Evolutionary conservation across 2,797 vertebrate genomes (phyloP).

Genomic region (Chaetophractus vellerosus): DNA sequence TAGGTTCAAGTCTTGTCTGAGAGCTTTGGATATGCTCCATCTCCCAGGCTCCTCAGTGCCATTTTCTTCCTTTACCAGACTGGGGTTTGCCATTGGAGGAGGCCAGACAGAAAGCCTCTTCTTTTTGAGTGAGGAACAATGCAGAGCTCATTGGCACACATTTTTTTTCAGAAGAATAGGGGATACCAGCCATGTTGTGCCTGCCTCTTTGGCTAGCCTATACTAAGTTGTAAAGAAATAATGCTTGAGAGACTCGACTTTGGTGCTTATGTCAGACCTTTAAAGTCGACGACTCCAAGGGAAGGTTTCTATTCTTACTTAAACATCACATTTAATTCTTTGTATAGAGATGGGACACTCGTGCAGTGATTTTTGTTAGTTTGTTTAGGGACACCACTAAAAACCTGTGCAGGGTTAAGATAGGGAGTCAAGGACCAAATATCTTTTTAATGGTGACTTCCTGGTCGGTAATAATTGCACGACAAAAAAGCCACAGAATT

Average conservation of each 20-base stretch:
- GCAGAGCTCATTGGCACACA: constrained; percentile 81
- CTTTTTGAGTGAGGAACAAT: constrained; percentile 79
- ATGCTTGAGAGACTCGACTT: constrained; percentile 52
- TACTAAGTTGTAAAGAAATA: constrained; percentile 69
- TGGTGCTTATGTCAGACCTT: constrained; percentile 66
- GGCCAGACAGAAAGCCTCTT: constrained; percentile 80
- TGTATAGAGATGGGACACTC: background rate
- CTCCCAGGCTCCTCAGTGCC: constrained; percentile 86
- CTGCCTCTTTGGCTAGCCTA: constrained; percentile 77
- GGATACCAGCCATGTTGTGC: constrained; percentile 82
- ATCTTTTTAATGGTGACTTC: constrained; percentile 68
- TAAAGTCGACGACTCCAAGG: constrained; percentile 21
- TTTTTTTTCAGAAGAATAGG: constrained; percentile 73
- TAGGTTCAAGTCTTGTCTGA: constrained; percentile 89
- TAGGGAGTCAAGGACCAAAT: constrained; percentile 9
- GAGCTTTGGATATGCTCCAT: constrained; percentile 86
- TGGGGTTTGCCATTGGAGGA: constrained; percentile 85
- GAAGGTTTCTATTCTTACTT: constrained; percentile 53
- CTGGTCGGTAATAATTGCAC: constrained; percentile 71
- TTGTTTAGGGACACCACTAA: constrained; percentile 59
- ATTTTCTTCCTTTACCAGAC: constrained; percentile 81
- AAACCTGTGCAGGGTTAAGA: constrained; percentile 58
- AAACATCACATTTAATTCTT: constrained; percentile 35
- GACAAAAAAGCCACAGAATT: constrained; percentile 70
- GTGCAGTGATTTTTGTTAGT: constrained; percentile 44